Percentiles rank a stretch among this genome's conserved stretches.
Evolutionary conservation across 2,888 invertebrate species (phyloP).

Genomic region (Hydriomena furcata): DNA sequence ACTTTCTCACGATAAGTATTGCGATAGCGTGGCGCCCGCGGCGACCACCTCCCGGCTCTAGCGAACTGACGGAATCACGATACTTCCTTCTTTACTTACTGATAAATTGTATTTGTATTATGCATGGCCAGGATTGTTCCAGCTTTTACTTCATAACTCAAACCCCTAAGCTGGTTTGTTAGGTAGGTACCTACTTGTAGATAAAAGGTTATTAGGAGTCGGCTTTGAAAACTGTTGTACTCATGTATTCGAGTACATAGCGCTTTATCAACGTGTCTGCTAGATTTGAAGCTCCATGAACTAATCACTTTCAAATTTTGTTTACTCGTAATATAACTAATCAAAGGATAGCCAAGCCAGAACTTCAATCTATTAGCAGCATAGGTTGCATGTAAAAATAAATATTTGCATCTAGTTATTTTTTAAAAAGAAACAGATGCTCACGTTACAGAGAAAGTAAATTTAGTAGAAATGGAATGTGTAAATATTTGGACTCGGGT

Average conservation of each 20-base stretch:
- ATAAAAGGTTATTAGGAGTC: no score
- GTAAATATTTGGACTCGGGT: conserved; percentile 63
- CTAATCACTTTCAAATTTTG: conserved; percentile 4
- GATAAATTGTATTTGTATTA: conserved; percentile 42
- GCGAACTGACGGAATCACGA: conserved; percentile 47
- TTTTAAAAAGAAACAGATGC: conserved; percentile 43
- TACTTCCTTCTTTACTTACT: conserved; percentile 41
- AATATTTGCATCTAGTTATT: conserved; percentile 31
- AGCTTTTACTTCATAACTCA: neutral
- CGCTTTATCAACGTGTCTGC: no score
- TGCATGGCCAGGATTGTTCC: conserved; percentile 8
- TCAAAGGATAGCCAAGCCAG: conserved; percentile 15
- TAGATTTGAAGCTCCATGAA: no score
- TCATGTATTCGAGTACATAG: no score
- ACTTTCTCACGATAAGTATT: conserved; percentile 69
- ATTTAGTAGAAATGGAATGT: conserved; percentile 61
- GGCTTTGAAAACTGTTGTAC: no score
- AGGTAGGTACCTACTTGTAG: no score
- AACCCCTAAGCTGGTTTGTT: no score
- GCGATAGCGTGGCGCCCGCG: conserved; percentile 47
- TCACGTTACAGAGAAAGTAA: conserved; percentile 51
- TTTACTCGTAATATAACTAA: conserved; percentile 15
- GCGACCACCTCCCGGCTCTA: conserved; percentile 42
- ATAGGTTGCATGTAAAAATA: conserved; percentile 28
- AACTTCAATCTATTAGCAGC: conserved; percentile 17